Evolutionary conservation across 2,797 vertebrate genomes (phyloP).

Genomic region (Cyprinodon diabolis): DNA sequence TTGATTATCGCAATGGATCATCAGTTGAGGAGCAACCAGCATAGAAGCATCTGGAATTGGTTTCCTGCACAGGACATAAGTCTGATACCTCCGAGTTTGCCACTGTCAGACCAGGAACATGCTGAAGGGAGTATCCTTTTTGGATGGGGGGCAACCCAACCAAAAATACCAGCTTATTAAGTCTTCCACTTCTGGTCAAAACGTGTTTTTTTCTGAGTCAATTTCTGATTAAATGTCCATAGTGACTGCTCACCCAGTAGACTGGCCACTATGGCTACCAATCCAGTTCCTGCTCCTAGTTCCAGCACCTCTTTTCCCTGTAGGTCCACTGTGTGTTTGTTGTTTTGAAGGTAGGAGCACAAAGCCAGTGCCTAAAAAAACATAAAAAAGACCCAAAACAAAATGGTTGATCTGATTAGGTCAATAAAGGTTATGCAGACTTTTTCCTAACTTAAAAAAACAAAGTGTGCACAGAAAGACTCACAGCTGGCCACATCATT

Average conservation of each 20-base stretch:
- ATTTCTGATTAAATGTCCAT: not conserved
- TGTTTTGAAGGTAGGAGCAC: conserved; percentile 89
- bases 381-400: not conserved
- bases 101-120: not conserved
- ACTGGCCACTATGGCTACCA: conserved; percentile 90
- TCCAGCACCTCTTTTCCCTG: conserved; percentile 85
- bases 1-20: not conserved
- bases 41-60: not conserved
- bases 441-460: not conserved
- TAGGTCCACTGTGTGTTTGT: conserved; percentile 82
- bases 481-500: conserved; percentile 66
- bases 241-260: conserved; percentile 82
- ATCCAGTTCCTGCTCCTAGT: conserved; percentile 91
- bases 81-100: too few species aligned
- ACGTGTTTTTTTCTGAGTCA: not conserved
- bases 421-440: not conserved
- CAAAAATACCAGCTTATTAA: not conserved
- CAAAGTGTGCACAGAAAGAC: conserved; percentile 13
- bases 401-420: not conserved
- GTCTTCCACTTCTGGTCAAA: not conserved
- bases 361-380: conserved; percentile 84
- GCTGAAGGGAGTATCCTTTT: not conserved
- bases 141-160: not conserved
- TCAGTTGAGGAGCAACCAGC: not conserved
- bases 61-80: not conserved